A percentile compares a stretch with the other conserved stretches of the same genome.
Evolutionary conservation across 2,888 invertebrate species (phyloP).

Genomic region (Alloscopus bannaensis): DNA sequence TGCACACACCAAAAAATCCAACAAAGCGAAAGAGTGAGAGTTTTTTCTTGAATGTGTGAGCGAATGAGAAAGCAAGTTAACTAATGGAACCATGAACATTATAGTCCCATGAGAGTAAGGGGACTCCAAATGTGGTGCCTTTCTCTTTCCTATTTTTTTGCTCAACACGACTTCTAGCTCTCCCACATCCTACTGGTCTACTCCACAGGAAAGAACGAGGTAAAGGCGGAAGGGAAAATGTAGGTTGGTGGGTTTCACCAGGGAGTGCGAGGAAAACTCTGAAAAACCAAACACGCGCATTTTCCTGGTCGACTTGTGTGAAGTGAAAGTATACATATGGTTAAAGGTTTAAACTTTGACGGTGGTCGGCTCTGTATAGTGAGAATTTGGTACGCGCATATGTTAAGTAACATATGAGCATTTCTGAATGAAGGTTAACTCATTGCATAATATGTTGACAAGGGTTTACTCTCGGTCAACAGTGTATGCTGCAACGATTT

Average conservation of each 20-base stretch:
- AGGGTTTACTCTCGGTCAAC: too few relatives aligned
- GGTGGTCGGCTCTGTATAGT: too few relatives aligned
- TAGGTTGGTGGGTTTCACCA: constrained; percentile 55
- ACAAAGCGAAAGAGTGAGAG: constrained; percentile 18
- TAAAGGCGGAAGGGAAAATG: constrained; percentile 50
- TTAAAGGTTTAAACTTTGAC: neutral
- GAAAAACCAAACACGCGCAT: constrained; percentile 50
- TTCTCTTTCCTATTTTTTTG: constrained; percentile 22
- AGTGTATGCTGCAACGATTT: too few relatives aligned
- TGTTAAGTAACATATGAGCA: too few relatives aligned
- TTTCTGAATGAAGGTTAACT: too few relatives aligned
- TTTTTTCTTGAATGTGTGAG: constrained; percentile 30
- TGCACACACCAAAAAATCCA: constrained; percentile 10
- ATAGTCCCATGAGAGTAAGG: constrained; percentile 46
- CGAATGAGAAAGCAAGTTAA: constrained; percentile 38
- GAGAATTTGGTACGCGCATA: too few relatives aligned
- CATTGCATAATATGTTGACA: too few relatives aligned
- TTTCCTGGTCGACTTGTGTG: too few relatives aligned
- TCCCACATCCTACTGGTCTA: neutral
- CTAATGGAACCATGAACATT: constrained; percentile 55
- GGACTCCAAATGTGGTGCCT: constrained; percentile 21
- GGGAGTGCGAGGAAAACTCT: constrained; percentile 23
- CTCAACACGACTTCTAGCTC: constrained; percentile 13
- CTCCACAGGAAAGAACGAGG: constrained; percentile 17
- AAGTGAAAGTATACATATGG: constrained; percentile 21